These are phyloP conservation scores for Sarcoramphus papa DNA, from an alignment of 2,797 vertebrate species.

Conservation along the genomic window DNA sequence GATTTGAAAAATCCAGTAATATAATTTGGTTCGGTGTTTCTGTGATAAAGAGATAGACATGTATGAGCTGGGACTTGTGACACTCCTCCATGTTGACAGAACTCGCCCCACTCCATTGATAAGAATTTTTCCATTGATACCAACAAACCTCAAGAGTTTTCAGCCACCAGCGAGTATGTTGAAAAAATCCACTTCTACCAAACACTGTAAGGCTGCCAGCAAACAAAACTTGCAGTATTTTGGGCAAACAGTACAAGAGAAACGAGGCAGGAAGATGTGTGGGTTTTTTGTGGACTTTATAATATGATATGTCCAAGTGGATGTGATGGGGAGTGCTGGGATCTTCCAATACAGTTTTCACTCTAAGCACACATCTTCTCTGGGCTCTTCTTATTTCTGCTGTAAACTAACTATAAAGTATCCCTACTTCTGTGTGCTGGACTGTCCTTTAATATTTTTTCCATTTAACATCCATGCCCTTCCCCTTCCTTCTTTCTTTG, in stretches of 20 bases:
- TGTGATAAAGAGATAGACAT: neutral
- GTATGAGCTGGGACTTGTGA: neutral
- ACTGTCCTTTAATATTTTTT: neutral
- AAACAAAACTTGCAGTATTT: neutral
- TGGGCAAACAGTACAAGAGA: fast-evolving
- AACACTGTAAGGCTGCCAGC: neutral
- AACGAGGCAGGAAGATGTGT: neutral
- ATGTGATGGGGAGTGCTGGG: neutral
- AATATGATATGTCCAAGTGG: neutral
- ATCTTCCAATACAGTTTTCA: neutral
- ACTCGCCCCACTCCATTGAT: neutral
- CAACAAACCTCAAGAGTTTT: neutral
- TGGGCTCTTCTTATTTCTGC: neutral
- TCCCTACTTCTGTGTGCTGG: neutral
- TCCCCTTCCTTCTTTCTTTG: neutral
- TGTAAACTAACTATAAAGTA: neutral
- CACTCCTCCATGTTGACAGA: neutral
- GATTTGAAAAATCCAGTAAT: neutral
- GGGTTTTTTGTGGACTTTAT: fast-evolving
- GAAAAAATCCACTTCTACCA: neutral
- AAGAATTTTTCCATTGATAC: neutral
- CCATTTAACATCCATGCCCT: neutral
- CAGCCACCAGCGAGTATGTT: neutral
- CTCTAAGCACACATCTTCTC: neutral
- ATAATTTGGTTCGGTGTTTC: neutral